Percentiles rank a stretch among this genome's conserved stretches.
Evolutionary conservation across 2,888 invertebrate species (phyloP).

Genomic region (Agelastica alni): DNA sequence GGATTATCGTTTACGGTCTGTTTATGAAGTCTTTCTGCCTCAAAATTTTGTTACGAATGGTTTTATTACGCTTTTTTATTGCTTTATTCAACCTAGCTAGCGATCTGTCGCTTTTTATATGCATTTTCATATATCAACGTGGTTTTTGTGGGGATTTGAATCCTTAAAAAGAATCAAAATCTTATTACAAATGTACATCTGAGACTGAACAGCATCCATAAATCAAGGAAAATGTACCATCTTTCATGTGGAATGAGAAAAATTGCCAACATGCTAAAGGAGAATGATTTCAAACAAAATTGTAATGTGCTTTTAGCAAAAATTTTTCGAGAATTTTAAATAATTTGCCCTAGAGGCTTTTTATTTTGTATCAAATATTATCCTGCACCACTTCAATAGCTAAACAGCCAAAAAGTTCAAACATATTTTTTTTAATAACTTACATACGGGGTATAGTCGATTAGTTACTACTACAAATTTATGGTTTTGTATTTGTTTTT

Average conservation of each 20-base stretch:
- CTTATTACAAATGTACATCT: conserved; percentile 31
- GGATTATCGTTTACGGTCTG: conserved; percentile 6
- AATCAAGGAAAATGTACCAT: conserved; percentile 20
- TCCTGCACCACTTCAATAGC: background rate
- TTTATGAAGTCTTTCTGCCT: conserved; percentile 6
- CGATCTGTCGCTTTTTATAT: conserved; percentile 16
- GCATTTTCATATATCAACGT: conserved; percentile 23
- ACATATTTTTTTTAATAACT: too few species aligned
- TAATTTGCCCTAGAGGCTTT: background rate
- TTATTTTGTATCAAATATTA: background rate
- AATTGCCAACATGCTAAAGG: conserved; percentile 8
- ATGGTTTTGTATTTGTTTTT: too few species aligned
- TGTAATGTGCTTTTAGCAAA: conserved; percentile 7
- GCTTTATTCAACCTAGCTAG: conserved; percentile 12
- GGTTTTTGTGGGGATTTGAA: conserved; percentile 27
- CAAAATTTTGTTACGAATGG: conserved; percentile 16
- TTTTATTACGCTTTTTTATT: conserved; percentile 13
- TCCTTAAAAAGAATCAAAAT: conserved; percentile 28
- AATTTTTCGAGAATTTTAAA: background rate
- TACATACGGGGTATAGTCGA: too few species aligned
- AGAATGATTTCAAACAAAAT: conserved; percentile 9
- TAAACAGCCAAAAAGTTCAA: too few species aligned
- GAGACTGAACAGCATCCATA: conserved; percentile 21
- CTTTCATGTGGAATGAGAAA: conserved; percentile 18
- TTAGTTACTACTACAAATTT: too few species aligned